Evolutionary conservation across 2,888 invertebrate species (phyloP).

Genomic region (Pseudococcus longispinus): DNA sequence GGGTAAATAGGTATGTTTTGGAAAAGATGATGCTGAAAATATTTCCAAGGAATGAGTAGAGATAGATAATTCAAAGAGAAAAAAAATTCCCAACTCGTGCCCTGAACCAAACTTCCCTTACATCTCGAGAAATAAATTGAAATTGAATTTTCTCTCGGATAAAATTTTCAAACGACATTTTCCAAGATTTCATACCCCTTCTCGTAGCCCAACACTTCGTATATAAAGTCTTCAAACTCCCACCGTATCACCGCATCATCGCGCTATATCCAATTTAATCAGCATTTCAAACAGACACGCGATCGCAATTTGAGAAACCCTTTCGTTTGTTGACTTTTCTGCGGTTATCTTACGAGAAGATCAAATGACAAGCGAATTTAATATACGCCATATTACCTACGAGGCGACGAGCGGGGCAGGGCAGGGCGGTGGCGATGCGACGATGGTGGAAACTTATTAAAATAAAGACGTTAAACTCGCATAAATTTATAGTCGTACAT

Average conservation of each 20-base stretch:
- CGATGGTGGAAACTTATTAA: conserved; percentile 51
- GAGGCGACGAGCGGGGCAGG: no score
- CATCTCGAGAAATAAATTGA: background rate
- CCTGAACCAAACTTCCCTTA: no score
- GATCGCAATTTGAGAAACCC: conserved; percentile 33
- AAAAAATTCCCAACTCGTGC: no score
- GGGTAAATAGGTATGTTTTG: no score
- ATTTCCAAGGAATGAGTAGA: no score
- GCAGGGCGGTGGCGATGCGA: conserved; percentile 14
- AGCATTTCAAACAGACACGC: background rate
- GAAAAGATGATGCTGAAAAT: no score
- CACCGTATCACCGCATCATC: no score
- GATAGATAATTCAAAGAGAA: no score
- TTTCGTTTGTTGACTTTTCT: conserved; percentile 53
- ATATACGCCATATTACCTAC: conserved; percentile 54
- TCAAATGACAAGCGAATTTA: conserved; percentile 54
- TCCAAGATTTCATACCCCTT: no score
- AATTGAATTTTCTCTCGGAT: background rate
- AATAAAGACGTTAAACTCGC: conserved; percentile 54
- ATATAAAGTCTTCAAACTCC: no score
- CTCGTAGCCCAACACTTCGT: no score
- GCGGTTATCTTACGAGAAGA: conserved; percentile 50
- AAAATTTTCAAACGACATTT: background rate
- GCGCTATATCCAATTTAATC: background rate
- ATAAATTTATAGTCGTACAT: conserved; percentile 53